Base-by-base conservation (phyloP, 2,797 vertebrate species). In the Oreochromis grahami region DNA sequence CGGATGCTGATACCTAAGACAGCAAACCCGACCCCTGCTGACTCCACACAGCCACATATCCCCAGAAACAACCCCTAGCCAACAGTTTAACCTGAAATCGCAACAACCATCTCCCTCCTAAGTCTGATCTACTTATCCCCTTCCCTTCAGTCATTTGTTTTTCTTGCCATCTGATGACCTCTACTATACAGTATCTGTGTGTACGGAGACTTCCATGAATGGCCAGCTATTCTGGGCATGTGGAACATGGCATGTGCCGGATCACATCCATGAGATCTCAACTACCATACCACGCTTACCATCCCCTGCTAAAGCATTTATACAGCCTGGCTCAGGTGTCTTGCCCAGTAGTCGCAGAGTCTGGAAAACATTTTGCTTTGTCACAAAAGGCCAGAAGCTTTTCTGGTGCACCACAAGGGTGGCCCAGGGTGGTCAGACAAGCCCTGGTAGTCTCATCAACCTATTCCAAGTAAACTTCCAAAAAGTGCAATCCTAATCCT, bases 141-240 rank as follows among this genome's bases (percentile, higher is more conserved):
- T 85, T 88, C 85, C 84, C 78, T 88, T 82, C 78, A 65, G 19
- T 83, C 87, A 87, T 88, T 89, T 92, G 86, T 92, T 92, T 87
- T 86, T 92, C 88, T 92, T 87, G 83, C 90, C 84, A 93, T 87
- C 87, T 89, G 87, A 78, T 68, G 82, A 84, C 76, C 84, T 91
- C 90, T 94, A 89, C 91, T 96, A 95, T 94, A 93, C 94, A 94
- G 92, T 95, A 94, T 96, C 94, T 95, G 94, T 94, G 91, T 77
- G 90, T 89, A 89, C 93, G 84, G 87, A 93, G 90, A 94, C 91
- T 95, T 92, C 94, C 86, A 86, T 91, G 93, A 95, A 94, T 79
- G 86, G 85, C 89, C 88, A 84, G 93, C 89, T 93, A 96, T 96
- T 93, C 93, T 90, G 93, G 90, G 94, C 94, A 95, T 91, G 92